These are phyloP conservation scores for Agonopterix arenella DNA, from an alignment of 2,888 invertebrate species.

Conservation along the genomic window DNA sequence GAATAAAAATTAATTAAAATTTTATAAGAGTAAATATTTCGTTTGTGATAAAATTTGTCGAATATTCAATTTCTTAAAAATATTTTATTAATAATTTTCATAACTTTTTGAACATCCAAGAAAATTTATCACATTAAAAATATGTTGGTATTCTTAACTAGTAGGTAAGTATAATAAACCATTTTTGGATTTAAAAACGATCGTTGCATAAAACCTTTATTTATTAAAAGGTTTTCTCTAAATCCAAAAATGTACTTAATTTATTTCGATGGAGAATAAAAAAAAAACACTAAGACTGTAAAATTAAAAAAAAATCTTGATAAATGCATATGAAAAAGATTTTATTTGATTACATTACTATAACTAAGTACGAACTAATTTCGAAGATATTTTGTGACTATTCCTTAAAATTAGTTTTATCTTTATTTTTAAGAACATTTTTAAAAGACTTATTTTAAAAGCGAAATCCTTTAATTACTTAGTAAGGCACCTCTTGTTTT, in stretches of 20 bases:
- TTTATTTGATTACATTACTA: conserved; percentile 19
- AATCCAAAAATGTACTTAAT: background rate
- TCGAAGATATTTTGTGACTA: conserved; percentile 43
- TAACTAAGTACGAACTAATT: conserved; percentile 24
- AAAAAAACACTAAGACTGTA: conserved; percentile 17
- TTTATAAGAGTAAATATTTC: conserved; percentile 15
- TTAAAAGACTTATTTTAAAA: conserved; percentile 1
- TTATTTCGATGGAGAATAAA: conserved; percentile 2
- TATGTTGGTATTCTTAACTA: conserved; percentile 5
- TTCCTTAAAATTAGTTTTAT: conserved; percentile 26
- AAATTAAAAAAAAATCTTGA: conserved; percentile 14
- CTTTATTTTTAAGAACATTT: conserved; percentile 8
- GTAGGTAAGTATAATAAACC: background rate
- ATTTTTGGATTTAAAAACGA: background rate
- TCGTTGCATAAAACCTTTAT: background rate
- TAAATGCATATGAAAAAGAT: conserved; percentile 11
- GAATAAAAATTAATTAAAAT: conserved; percentile 28
- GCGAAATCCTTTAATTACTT: conserved; percentile 20
- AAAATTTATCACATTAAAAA: conserved; percentile 43
- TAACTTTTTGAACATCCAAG: conserved; percentile 59
- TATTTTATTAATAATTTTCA: background rate
- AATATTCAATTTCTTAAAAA: conserved; percentile 40
- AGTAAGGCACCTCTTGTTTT: conserved; percentile 66
- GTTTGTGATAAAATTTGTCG: conserved; percentile 52
- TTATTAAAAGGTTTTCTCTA: background rate